Conservation (phyloP, 2,113 vertebrate species). For the Xiphophorus hellerii region DNA sequence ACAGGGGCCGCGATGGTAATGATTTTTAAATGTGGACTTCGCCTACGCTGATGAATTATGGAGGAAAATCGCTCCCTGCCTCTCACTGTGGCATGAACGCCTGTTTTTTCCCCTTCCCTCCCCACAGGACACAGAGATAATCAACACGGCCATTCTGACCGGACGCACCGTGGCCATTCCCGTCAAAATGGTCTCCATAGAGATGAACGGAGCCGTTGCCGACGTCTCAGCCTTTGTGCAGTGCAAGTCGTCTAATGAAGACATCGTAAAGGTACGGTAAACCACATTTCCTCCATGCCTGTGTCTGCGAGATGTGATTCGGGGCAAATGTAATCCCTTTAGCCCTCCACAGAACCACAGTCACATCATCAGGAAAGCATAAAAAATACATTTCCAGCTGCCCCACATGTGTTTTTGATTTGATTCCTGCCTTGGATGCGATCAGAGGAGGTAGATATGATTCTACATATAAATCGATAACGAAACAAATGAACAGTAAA, state of each 20-base stretch:
- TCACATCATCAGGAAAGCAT: constrained; percentile 43
- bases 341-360: constrained; percentile 8
- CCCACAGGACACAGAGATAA: constrained; percentile 93
- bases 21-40: constrained; percentile 25
- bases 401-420: constrained; percentile 38
- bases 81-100: constrained; percentile 25
- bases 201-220: constrained; percentile 87
- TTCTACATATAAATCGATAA: constrained; percentile 36
- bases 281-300: constrained; percentile 20
- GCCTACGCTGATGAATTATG: constrained; percentile 46
- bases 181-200: constrained; percentile 95
- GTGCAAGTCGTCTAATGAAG: constrained; percentile 95
- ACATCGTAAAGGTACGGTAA: constrained; percentile 92
- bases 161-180: constrained; percentile 96
- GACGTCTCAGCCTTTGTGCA: constrained; percentile 89
- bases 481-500: constrained; percentile 26
- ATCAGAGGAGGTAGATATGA: constrained; percentile 52
- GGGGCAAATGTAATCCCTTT: constrained; percentile 39
- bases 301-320: constrained; percentile 30
- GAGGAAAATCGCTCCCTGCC: constrained; percentile 16
- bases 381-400: constrained; percentile 44
- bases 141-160: constrained; percentile 96
- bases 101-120: constrained; percentile 3
- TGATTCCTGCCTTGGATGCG: constrained; percentile 46
- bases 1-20: constrained; percentile 7